Evolutionary conservation across 2,113 vertebrate genomes (phyloP).

Genomic region (Lophochroa leadbeateri): DNA sequence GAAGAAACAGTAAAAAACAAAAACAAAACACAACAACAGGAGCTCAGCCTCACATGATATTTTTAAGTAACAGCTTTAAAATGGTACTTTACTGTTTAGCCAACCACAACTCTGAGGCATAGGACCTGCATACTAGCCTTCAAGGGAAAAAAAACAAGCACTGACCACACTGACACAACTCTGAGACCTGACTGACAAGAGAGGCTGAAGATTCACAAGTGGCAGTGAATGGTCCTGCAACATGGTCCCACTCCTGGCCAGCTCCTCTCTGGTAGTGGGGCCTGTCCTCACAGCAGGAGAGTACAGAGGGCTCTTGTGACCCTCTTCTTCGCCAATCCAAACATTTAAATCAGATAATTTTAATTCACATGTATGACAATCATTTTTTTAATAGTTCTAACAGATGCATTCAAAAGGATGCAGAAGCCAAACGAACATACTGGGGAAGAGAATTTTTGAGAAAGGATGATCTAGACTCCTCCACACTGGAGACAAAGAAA

Average conservation of each 20-base stretch:
- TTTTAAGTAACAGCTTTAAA: not conserved
- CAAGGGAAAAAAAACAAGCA: not conserved
- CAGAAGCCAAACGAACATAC: not conserved
- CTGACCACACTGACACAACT: not conserved
- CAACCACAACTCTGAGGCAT: accelerated
- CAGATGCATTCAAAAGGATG: not conserved
- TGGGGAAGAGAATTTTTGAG: not conserved
- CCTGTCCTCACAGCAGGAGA: not conserved
- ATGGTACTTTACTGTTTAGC: not conserved
- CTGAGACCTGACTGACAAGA: not conserved
- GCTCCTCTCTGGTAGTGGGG: not conserved
- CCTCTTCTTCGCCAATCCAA: not conserved
- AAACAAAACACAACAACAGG: not conserved
- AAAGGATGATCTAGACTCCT: not conserved
- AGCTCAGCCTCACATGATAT: not conserved
- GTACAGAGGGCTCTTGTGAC: not conserved
- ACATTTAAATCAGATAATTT: not conserved
- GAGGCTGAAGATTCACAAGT: not conserved
- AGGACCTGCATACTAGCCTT: not conserved
- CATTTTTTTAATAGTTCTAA: not conserved
- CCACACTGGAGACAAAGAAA: not conserved
- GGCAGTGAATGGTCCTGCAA: accelerated
- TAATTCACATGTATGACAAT: not conserved
- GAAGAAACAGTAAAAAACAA: not conserved
- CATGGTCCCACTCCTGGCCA: accelerated